Conservation (phyloP, 2,113 vertebrate species). For the Sander vitreus region DNA sequence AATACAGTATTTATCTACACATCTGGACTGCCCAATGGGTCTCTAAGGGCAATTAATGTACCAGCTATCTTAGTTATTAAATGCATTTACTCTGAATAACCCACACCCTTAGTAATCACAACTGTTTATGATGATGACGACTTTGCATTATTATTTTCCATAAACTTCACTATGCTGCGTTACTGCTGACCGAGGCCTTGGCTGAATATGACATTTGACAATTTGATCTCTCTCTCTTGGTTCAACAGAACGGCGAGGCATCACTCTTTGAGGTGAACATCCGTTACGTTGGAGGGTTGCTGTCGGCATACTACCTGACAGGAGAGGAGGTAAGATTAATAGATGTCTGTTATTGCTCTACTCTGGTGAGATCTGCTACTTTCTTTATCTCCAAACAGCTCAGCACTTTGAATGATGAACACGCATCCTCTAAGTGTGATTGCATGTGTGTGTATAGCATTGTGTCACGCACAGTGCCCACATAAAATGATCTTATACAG, state of each 20-base stretch:
- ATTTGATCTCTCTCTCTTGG: constrained; percentile 60
- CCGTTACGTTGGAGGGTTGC: constrained; percentile 94
- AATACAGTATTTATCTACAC: constrained; percentile 27
- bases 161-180: constrained; percentile 14
- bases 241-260: constrained; percentile 93
- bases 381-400: constrained; percentile 53
- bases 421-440: constrained; percentile 12
- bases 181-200: background rate
- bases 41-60: background rate
- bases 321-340: constrained; percentile 92
- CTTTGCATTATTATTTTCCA: background rate
- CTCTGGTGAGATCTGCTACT: constrained; percentile 53
- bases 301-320: constrained; percentile 92
- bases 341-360: constrained; percentile 48
- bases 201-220: constrained; percentile 53
- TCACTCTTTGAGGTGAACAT: constrained; percentile 99
- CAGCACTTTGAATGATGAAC: constrained; percentile 63
- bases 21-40: constrained; percentile 9
- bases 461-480: background rate
- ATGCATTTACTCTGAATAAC: background rate
- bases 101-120: background rate
- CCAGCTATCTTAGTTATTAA: background rate
- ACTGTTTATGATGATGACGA: background rate
- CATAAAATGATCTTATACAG: constrained; percentile 12
- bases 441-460: background rate